A percentile compares a stretch with the other conserved stretches of the same genome.
Conservation (phyloP, 2,113 vertebrate genomes). For the Emberiza fucata region DNA sequence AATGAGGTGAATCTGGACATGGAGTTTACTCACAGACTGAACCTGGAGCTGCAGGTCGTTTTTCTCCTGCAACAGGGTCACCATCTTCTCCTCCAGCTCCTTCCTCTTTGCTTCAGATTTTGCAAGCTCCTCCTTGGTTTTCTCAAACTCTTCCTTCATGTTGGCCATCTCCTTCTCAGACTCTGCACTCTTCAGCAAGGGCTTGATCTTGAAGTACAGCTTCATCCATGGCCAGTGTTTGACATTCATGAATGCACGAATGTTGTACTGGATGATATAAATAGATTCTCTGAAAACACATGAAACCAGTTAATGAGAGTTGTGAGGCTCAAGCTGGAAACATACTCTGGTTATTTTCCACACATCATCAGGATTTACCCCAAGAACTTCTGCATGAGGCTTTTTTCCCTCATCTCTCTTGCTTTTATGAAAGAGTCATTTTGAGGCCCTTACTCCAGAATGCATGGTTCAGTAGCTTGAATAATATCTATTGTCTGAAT, state of each 20-base stretch:
- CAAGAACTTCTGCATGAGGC: background rate
- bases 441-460: background rate
- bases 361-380: background rate
- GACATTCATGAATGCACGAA: slow-evolving; percentile 59
- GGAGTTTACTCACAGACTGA: slow-evolving; percentile 64
- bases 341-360: background rate
- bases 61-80: slow-evolving; percentile 79
- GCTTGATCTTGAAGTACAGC: slow-evolving; percentile 76
- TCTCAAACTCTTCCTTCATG: slow-evolving; percentile 81
- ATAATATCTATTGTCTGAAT: background rate
- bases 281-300: slow-evolving; percentile 77
- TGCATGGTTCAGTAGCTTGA: background rate
- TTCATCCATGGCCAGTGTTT: slow-evolving; percentile 82
- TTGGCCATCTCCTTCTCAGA: slow-evolving; percentile 73
- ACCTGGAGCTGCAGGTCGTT: slow-evolving; percentile 80
- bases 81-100: slow-evolving; percentile 85
- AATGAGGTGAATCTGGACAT: background rate
- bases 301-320: background rate
- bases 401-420: background rate
- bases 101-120: slow-evolving; percentile 81
- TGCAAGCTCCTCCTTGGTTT: slow-evolving; percentile 77
- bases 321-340: background rate
- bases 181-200: slow-evolving; percentile 83
- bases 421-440: background rate
- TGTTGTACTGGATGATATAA: slow-evolving; percentile 87